Conservation (phyloP, 2,888 invertebrate species). For the Micoletzkya japonica region DNA sequence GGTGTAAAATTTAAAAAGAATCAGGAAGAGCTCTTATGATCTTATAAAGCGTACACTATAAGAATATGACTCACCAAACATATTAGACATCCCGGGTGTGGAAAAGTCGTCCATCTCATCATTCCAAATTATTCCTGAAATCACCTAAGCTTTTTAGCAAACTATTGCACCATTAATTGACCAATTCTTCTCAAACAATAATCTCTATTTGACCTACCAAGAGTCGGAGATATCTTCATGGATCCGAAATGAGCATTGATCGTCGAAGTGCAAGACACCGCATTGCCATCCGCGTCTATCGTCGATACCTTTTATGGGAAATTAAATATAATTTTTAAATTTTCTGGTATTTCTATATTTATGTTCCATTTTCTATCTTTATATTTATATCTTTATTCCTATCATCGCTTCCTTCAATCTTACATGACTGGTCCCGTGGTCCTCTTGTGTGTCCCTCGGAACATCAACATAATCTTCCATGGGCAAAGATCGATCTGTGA, state of each 20-base stretch:
- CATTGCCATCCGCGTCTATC: constrained; percentile 79
- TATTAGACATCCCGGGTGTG: constrained; percentile 44
- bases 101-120: constrained; percentile 70
- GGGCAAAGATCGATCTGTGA: constrained; percentile 54
- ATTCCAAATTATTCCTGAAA: constrained; percentile 58
- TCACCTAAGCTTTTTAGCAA: no score
- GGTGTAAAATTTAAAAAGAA: no score
- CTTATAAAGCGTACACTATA: no score
- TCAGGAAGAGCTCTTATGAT: no score
- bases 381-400: not conserved
- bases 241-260: constrained; percentile 72
- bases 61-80: constrained; percentile 17
- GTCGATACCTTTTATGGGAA: constrained; percentile 74
- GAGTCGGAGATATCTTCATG: constrained; percentile 29
- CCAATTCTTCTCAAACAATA: not conserved
- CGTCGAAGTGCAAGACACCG: constrained; percentile 87
- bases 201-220: not conserved
- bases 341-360: not conserved
- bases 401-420: not conserved
- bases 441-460: constrained; percentile 64
- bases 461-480: constrained; percentile 66
- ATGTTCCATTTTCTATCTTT: constrained; percentile 67
- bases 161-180: no score
- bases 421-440: constrained; percentile 39
- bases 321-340: not conserved